Percentiles rank a stretch among this genome's conserved stretches.
Evolutionary conservation across 2,113 vertebrate genomes (phyloP).

Genomic region (Cavia porcellus): DNA sequence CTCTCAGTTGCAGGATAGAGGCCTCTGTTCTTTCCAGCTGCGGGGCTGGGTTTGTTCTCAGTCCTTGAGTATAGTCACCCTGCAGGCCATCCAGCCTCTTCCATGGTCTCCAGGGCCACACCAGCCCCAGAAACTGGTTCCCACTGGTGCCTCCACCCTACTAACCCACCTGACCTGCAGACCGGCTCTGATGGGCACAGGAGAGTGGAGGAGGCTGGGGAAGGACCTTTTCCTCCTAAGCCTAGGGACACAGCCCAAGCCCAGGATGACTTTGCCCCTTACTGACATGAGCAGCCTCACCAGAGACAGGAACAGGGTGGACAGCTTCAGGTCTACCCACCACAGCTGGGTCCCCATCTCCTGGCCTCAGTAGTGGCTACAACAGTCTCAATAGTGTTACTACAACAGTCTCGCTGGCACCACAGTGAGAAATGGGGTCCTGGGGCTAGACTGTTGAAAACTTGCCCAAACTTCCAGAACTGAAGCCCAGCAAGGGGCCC

Average conservation of each 20-base stretch:
- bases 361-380: neutral
- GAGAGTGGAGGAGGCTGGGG: too few species aligned
- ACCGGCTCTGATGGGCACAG: neutral
- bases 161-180: neutral
- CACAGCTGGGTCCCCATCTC: neutral
- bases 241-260: neutral
- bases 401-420: neutral
- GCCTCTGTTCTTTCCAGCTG: neutral
- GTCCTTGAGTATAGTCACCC: neutral
- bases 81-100: neutral
- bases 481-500: neutral
- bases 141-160: neutral
- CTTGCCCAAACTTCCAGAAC: neutral
- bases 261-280: neutral
- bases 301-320: fast-evolving
- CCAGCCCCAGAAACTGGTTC: neutral
- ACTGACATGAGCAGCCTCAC: neutral
- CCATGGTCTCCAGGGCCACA: too few species aligned
- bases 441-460: neutral
- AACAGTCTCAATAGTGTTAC: neutral
- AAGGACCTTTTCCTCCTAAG: neutral
- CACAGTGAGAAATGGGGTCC: neutral
- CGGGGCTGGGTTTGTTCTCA: neutral
- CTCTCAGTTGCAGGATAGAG: neutral
- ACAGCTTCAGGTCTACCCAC: neutral